Conservation (phyloP, 2,888 invertebrate genomes). For the Rhagophthalmus giganteus region DNA sequence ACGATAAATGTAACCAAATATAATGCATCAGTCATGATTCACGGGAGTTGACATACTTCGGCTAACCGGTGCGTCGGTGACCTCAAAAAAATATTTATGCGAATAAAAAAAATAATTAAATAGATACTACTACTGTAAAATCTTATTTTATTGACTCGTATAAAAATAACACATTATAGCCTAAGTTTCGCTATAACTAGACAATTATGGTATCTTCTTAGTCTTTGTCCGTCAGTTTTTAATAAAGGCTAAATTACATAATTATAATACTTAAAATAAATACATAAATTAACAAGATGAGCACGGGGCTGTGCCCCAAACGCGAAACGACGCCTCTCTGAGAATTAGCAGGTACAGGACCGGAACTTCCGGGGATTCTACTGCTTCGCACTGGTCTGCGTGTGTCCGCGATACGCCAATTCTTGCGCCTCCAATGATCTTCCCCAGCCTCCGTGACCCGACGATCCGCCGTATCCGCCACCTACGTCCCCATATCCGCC, state of each 20-base stretch:
- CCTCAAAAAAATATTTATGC: conserved; percentile 7
- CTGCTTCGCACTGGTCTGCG: conserved; percentile 56
- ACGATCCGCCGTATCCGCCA: conserved; percentile 60
- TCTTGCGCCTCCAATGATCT: conserved; percentile 75
- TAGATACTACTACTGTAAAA: conserved; percentile 19
- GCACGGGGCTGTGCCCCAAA: conserved; percentile 25
- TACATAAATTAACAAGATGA: conserved; percentile 41
- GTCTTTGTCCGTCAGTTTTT: conserved; percentile 46
- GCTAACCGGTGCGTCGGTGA: conserved; percentile 1
- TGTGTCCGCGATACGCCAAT: conserved; percentile 77
- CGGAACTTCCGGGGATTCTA: conserved; percentile 39
- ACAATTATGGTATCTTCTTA: conserved; percentile 43
- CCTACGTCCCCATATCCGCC: conserved; percentile 60
- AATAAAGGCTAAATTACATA: conserved; percentile 35
- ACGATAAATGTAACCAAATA: not conserved
- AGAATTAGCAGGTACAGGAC: conserved; percentile 54
- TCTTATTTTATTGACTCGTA: conserved; percentile 43
- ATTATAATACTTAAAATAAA: conserved; percentile 43
- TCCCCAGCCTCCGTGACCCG: conserved; percentile 72
- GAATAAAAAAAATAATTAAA: conserved; percentile 13
- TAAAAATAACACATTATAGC: conserved; percentile 47
- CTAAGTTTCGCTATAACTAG: conserved; percentile 44
- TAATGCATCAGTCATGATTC: conserved; percentile 4
- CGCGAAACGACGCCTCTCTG: conserved; percentile 44
- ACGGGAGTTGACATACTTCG: conserved; percentile 12